Evolutionary conservation across 2,797 vertebrate genomes (phyloP).

Genomic region (Thripadectes ignobilis): DNA sequence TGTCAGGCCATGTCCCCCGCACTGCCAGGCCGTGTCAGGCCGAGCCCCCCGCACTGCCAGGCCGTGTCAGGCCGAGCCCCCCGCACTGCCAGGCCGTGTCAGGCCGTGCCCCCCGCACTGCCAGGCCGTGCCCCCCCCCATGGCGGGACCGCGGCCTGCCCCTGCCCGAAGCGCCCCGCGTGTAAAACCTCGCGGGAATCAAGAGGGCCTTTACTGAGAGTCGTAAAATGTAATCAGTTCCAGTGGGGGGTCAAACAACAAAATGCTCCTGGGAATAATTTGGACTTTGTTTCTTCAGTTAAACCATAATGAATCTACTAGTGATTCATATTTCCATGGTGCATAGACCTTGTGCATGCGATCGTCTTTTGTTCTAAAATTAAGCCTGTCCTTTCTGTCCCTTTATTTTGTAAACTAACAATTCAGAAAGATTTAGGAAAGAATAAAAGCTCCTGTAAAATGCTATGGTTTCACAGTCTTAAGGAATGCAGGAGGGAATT

Average conservation of each 20-base stretch:
- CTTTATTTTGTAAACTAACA: background rate
- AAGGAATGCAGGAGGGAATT: background rate
- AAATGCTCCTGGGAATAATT: conserved; percentile 12
- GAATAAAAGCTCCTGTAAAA: background rate
- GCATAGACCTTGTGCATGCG: background rate
- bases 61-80: too few relatives aligned
- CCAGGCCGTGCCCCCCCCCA: too few relatives aligned
- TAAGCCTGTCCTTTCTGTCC: background rate
- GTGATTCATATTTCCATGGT: background rate
- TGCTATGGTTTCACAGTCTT: background rate
- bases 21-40: too few relatives aligned
- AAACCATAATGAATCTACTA: background rate
- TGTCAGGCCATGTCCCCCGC: too few relatives aligned
- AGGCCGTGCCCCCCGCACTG: too few relatives aligned
- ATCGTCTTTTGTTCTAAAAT: background rate
- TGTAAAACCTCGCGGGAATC: background rate
- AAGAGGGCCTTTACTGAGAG: background rate
- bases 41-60: too few relatives aligned
- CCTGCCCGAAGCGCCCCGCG: too few relatives aligned
- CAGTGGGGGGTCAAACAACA: background rate
- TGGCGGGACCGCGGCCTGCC: too few relatives aligned
- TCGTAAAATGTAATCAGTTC: conserved; percentile 18
- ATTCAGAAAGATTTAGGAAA: background rate
- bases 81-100: too few relatives aligned
- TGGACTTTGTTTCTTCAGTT: conserved; percentile 24